Evolutionary conservation across 2,888 invertebrate species (phyloP), one percentile per base, ranked within the genome.

Genomic region (Sceliomorpha sp.): DNA sequence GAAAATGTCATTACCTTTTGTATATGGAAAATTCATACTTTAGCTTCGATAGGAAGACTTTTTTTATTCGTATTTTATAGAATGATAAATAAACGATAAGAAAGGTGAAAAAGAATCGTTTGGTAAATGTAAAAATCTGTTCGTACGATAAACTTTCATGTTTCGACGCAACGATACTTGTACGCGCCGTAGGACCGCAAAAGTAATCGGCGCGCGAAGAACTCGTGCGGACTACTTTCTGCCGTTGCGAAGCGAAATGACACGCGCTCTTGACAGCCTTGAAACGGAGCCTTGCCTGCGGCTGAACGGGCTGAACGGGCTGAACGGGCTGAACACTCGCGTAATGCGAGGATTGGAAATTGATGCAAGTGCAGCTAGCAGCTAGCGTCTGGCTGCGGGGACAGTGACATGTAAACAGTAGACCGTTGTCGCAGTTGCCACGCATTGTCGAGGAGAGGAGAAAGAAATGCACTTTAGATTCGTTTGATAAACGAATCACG

Each of bases 221-320:
- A 34, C 39, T 34, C 20, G 59, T 10, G 59, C 47, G 17, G 32
- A 56, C 42, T 53, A n/a, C n/a, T 55, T 45, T 9, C 20, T 20
- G 29, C 26, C 34, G 13, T 50, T 39, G 47, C 32, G 29, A 47
- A 39, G 17, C 34, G 14, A 63, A 45, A 42, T 58, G 32, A 51
- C 34, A 29, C 31, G 40, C 40, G 20, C 70, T 75, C 75, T 66
- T 62, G 72, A 73, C 77, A 81, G 75, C 85, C 84, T 85, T 85
- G 85, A 76, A 66, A 78, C 80, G 13, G 53, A 84, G 79, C 82
- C 85, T 85, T 84, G 85, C 80, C 81, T 73, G 77, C 75, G 79
- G 81, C 77, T 59, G 34, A 20, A 42, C 47, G 32, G 32, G 5
- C 9, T n/a, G n/a, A n/a, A n/a, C n/a, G n/a, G n/a, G n/a, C n/a